Base-by-base conservation (phyloP, 2,113 vertebrate species). In the Dissostichus mawsoni region DNA sequence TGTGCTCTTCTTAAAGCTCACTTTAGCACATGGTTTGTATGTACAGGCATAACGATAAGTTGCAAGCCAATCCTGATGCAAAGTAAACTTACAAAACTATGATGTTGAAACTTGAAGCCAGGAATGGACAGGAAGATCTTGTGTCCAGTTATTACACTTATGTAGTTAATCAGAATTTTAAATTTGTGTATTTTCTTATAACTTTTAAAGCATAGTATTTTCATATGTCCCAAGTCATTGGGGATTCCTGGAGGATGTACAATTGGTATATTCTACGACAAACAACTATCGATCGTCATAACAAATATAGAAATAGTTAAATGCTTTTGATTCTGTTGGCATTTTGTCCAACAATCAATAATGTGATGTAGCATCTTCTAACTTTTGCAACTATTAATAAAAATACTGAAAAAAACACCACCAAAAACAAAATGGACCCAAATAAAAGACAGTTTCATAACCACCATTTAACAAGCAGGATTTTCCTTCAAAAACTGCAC, bases 401-500 rank as follows among this genome's bases (percentile, higher is more conserved):
- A 36, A 61, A 76, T 17, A 65, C 0, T 36, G 13, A 58, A 9
- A 44, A 53, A 59, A 58, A 74, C 56, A 33, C 20, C 18, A 77
- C 44, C 11, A 16, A 63, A 14, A 76, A 74, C 29, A 79, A 65
- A 81, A 70, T 51, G 1, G 9, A 69, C 9, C 14, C 16, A 11
- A 51, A 23, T 29, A 59, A 77, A 61, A 36, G 41, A 33, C 55
- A 23, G 4, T 58, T 64, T 70, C 0, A 70, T 53, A 11, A 41
- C 14, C 12, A 47, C 8, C 20, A 29, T 70, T 9, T 29, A 63
- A 69, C 25, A 33, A 48, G 25, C 17, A 57, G 11, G 41, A 58
- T 2, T 61, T 69, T 72, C 57, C 65, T 71, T 47, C 33, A 55
- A 76, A 29, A 65, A 18, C 53, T n/a, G 55, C 57, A 80, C 29